Percentiles rank a stretch among this genome's conserved stretches.
Conservation (phyloP, 2,797 vertebrate genomes). For the Pantherophis vulpinus region DNA sequence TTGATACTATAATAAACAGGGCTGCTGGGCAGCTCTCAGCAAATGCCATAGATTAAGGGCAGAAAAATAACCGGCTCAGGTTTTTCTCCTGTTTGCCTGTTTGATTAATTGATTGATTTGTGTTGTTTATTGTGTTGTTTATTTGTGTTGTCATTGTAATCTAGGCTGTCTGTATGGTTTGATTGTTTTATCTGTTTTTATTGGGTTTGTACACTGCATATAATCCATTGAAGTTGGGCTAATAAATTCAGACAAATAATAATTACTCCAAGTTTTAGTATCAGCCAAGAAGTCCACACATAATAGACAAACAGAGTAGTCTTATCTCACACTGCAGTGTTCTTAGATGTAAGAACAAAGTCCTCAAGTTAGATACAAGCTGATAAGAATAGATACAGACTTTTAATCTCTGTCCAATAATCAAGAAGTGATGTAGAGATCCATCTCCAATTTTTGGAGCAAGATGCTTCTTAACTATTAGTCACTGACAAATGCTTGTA, state of each 20-base stretch:
- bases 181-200: not conserved
- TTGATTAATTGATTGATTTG: not conserved
- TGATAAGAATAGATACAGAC: not conserved
- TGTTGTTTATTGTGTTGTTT: not conserved
- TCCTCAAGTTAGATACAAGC: not conserved
- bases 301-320: not conserved
- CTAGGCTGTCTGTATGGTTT: not conserved
- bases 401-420: not conserved
- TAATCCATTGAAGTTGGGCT: not conserved
- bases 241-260: not conserved
- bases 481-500: not conserved
- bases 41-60: not conserved
- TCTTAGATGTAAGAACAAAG: not conserved
- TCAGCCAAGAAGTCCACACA: not conserved
- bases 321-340: not conserved
- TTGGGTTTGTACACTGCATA: not conserved
- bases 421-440: not conserved
- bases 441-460: not conserved
- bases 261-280: not conserved
- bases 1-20: not conserved
- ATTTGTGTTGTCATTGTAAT: not conserved
- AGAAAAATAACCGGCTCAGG: not conserved
- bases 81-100: not conserved
- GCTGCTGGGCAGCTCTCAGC: not conserved
- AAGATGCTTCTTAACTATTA: not conserved